A percentile compares a stretch with the other conserved stretches of the same genome.
These are phyloP conservation scores for Coremacera marginata DNA, from an alignment of 2,888 invertebrate genomes.

Conservation along the genomic window DNA sequence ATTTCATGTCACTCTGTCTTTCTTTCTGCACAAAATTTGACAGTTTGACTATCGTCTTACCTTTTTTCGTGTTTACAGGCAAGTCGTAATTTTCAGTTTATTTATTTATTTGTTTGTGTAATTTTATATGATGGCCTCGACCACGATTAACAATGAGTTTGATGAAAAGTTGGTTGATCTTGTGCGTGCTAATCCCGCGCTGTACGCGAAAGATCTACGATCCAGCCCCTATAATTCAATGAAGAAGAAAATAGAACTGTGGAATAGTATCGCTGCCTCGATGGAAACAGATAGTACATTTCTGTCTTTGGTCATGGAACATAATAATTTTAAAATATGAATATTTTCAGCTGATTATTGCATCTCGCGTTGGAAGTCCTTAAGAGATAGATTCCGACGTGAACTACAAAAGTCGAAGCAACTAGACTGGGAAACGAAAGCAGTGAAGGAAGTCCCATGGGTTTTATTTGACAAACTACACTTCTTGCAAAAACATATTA, in stretches of 20 bases:
- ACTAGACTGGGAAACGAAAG: conserved; percentile 28
- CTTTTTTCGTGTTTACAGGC: background rate
- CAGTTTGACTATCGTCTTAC: background rate
- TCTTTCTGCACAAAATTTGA: background rate
- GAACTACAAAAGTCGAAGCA: conserved; percentile 51
- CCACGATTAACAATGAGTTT: conserved; percentile 46
- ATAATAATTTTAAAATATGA: background rate
- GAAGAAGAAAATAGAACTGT: conserved; percentile 57
- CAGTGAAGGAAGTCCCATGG: conserved; percentile 53
- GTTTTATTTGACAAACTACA: conserved; percentile 52
- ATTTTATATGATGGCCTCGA: background rate
- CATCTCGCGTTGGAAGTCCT: conserved; percentile 57
- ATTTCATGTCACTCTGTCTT: background rate
- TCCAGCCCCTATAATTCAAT: conserved; percentile 55
- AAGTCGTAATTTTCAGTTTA: background rate
- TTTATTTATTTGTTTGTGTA: background rate
- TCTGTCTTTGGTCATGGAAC: background rate
- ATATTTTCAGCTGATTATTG: conserved; percentile 53
- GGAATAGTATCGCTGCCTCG: conserved; percentile 59
- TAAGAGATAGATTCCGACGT: conserved; percentile 53
- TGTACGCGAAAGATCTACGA: conserved; percentile 56
- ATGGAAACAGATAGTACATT: conserved; percentile 57
- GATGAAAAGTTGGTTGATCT: conserved; percentile 56
- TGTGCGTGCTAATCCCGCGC: conserved; percentile 57
- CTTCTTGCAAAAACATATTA: conserved; percentile 51